phyloP scores from a whole-genome alignment of 2,888 invertebrate genomes.

The Macrosoma leucophasiata region DNA sequence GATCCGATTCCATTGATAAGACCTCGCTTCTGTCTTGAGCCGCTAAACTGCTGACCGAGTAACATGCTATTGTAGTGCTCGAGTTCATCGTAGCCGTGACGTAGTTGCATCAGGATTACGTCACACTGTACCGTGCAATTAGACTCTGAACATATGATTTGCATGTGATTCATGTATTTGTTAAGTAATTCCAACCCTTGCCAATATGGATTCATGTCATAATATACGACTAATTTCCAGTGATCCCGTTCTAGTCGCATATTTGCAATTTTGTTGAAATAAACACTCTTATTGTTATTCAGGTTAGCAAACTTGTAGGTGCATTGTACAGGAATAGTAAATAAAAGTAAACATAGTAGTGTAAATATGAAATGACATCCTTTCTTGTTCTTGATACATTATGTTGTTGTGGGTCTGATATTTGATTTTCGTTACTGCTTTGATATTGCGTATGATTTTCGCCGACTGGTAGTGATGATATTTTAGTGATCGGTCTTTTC shows the following conservation, averaged over 20 bases:
- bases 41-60: background rate
- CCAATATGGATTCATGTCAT: constrained; percentile 2
- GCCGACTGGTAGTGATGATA: constrained; percentile 10
- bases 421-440: background rate
- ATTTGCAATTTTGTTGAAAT: constrained; percentile 3
- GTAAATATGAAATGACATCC: background rate
- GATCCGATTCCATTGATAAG: constrained; percentile 14
- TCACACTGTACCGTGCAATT: background rate
- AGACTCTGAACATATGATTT: background rate
- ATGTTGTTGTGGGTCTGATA: background rate
- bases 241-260: constrained; percentile 2
- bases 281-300: background rate
- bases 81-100: constrained; percentile 1
- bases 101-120: constrained; percentile 1
- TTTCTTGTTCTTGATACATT: background rate
- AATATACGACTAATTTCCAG: constrained; percentile 5
- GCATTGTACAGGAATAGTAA: background rate
- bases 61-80: constrained; percentile 1
- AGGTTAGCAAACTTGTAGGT: background rate
- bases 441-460: no score
- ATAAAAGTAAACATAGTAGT: background rate
- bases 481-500: constrained; percentile 15
- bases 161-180: constrained; percentile 1
- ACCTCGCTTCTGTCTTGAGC: constrained; percentile 14
- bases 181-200: constrained; percentile 1